Conservation (phyloP, 2,797 vertebrate species). For the Ispidina lecontei region DNA sequence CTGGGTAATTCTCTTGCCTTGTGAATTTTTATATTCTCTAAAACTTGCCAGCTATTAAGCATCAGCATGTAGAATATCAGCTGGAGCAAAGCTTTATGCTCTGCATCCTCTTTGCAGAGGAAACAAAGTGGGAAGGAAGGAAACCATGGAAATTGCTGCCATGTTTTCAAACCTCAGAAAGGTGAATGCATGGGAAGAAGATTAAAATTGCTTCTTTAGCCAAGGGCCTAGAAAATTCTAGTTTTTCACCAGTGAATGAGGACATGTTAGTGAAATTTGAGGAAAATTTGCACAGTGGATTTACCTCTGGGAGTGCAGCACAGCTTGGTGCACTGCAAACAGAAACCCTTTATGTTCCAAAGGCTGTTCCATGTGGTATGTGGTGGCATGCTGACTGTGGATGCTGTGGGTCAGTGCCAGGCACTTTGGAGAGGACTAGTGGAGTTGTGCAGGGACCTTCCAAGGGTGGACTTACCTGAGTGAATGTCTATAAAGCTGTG, state of each 20-base stretch:
- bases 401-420: background rate
- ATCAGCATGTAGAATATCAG: background rate
- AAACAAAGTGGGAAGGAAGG: background rate
- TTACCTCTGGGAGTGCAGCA: background rate
- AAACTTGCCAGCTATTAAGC: background rate
- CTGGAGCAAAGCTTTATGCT: background rate
- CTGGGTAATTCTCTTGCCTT: background rate
- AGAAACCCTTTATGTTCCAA: background rate
- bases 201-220: background rate
- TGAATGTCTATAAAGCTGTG: background rate
- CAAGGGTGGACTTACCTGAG: background rate
- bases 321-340: background rate
- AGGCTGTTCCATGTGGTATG: background rate
- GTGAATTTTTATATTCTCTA: background rate
- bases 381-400: background rate
- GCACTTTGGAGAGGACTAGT: background rate
- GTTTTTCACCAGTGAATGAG: background rate
- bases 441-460: background rate
- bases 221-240: background rate
- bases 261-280: background rate
- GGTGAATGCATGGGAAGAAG: background rate
- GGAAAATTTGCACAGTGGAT: background rate
- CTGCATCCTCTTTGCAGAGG: background rate
- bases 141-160: background rate
- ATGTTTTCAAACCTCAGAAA: background rate